Base-by-base conservation (phyloP, 2,888 invertebrate genomes). In the Drosophila quinaria region DNA sequence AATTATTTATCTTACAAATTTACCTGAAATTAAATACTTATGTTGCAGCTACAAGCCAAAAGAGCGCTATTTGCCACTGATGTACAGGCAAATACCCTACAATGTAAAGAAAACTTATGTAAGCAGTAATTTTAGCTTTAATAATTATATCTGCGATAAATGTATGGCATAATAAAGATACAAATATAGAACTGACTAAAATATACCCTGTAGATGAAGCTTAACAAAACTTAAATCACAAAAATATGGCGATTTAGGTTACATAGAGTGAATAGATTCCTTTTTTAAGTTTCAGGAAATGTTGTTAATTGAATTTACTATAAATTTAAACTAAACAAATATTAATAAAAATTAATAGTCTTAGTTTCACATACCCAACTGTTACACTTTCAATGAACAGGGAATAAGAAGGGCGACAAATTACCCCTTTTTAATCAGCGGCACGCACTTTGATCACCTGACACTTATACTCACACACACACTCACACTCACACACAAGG, bases 1-100 rank as follows among this genome's bases (percentile, higher is more conserved):
- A 85, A 86, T 85, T 85, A 89, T 89, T 86, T 86, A 88, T 88
- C 87, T 88, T 87, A 86, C 87, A 86, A 86, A 86, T 89, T 87
- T 87, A 87, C 82, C 83, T 89, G 87, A 87, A 87, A 87, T 87
- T 87, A 89, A 87, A 87, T 89, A 87, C 89, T 68, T 74, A 31
- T 37, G 44, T 55, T 55, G 39, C 54, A 51, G 52, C 66, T 1
- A 37, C 66, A 55, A 59, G 15, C 37, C 31, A 56, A 6, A 6
- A 41, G 25, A 33, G 9, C 35, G 8, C 9, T 5, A 15, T 4
- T 1, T 6, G 9, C 2, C 15, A 22, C 1, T 65, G 47, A n/a
- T 19, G 41, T 19, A 54, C 77, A 2, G 1, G 4, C 8, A 4
- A n/a, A 61, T 77, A 75, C 77, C 77, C 72, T 65, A 4, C 17